Evolutionary conservation across 2,797 vertebrate genomes (phyloP), one percentile per base, ranked within the genome.

Genomic region (Chloroceryle amazona): DNA sequence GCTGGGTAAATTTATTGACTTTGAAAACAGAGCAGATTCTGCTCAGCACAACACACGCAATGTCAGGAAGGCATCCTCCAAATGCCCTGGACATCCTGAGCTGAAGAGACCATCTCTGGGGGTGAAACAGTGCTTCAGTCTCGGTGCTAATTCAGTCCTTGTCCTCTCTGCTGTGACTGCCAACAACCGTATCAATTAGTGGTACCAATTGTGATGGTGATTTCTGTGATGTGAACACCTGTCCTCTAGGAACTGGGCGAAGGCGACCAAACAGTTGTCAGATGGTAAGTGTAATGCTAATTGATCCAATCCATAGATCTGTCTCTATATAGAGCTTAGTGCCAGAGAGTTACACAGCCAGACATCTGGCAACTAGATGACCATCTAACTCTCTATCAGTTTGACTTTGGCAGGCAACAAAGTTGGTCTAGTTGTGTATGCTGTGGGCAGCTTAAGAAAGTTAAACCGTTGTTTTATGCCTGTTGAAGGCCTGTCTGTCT

Each of bases 231-330:
- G 97, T 47, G 96, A 98, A 98, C 98, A 98, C 98, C 98, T 98
- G 98, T 97, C 98, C 97, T 93, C 97, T 98, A 97, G 97, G 97
- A 98, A 90, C 97, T 97, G 98, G 98, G 96, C 89, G 61, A 96
- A 91, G 94, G 96, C 98, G 58, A 98, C 98, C 93, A 96, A 98
- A 98, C 98, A 98, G 97, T 98, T 98, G 98, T 98, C 98, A 98
- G 98, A 98, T 98, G 98, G 98, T 98, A 97, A 98, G 98, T 98
- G 97, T 97, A 97, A 98, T 95, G 97, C 98, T 98, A 98, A 98
- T 98, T 98, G 98, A 98, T 97, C 95, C 97, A 97, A 92, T 97
- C 97, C 97, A 97, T 98, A 98, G 98, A 98, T 98, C 96, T 98
- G 98, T 95, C 96, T 98, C 94, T 88, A 80, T 89, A 89, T 95